Conservation (phyloP, 2,113 vertebrate species). For the Etia nguti region DNA sequence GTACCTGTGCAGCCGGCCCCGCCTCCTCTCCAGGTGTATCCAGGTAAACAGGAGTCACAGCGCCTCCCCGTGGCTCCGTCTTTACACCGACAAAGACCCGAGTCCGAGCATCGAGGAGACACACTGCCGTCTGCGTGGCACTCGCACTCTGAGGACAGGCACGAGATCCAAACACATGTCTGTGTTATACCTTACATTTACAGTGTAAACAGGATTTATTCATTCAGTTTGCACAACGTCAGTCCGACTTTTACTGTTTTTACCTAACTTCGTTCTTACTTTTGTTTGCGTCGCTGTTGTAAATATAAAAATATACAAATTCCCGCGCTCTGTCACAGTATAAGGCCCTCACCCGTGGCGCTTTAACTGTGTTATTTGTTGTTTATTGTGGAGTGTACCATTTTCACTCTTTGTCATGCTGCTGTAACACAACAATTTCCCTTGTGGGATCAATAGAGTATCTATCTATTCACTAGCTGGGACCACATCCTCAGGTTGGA, state of each 20-base stretch:
- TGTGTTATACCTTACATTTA: not conserved
- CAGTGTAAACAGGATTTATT: not conserved
- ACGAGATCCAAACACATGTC: not conserved
- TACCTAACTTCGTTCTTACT: not conserved
- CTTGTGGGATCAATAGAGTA: not conserved
- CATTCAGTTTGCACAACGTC: not conserved
- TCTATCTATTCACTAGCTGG: not conserved
- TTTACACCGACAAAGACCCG: constrained; percentile 87
- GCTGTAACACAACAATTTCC: not conserved
- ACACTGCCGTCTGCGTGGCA: constrained; percentile 82
- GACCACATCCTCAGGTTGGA: not conserved
- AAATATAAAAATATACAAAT: not conserved
- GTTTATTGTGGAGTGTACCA: not conserved
- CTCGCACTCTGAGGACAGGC: constrained; percentile 78
- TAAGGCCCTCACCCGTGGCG: not conserved
- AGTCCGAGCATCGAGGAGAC: constrained; percentile 86
- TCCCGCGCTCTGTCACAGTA: not conserved
- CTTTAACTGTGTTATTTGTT: not conserved
- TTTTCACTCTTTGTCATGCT: not conserved
- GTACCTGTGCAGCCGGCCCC: constrained; percentile 60
- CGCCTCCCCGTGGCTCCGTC: constrained; percentile 80
- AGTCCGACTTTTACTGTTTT: not conserved
- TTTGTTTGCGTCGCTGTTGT: not conserved
- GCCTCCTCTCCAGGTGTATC: constrained; percentile 85
- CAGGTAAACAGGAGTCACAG: constrained; percentile 86